A percentile compares a stretch with the other conserved stretches of the same genome.
Conservation (phyloP, 2,113 vertebrate genomes). For the Saguinus midas region DNA sequence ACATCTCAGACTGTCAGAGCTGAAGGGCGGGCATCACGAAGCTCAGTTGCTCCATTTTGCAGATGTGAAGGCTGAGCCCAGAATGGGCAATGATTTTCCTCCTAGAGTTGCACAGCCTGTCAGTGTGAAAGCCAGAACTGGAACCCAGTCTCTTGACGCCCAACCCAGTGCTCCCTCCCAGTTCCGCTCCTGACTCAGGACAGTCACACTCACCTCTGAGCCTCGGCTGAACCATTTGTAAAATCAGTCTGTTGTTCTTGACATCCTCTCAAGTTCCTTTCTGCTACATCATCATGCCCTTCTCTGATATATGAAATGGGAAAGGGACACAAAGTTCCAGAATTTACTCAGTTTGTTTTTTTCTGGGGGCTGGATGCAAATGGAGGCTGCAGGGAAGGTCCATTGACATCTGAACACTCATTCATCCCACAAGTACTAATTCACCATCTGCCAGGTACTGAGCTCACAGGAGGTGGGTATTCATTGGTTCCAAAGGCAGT, state of each 20-base stretch:
- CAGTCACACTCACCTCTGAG: neutral
- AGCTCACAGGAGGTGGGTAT: neutral
- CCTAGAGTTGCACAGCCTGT: neutral
- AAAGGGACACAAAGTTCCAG: neutral
- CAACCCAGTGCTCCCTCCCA: neutral
- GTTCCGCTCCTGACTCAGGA: neutral
- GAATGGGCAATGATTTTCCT: neutral
- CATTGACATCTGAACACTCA: neutral
- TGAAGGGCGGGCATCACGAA: rapidly evolving
- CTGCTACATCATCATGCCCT: neutral
- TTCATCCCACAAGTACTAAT: neutral
- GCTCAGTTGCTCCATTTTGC: neutral
- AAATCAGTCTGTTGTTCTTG: neutral
- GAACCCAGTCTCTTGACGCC: neutral
- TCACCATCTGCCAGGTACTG: neutral
- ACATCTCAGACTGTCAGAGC: neutral
- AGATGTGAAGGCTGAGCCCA: neutral
- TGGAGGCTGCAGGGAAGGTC: neutral
- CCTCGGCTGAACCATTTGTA: neutral
- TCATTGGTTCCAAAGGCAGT: neutral
- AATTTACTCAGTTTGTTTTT: neutral
- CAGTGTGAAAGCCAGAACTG: neutral
- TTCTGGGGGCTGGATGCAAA: neutral
- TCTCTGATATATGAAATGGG: neutral
- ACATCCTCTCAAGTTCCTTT: neutral